Conservation (phyloP, 2,113 vertebrate genomes). For the Emydocephalus ijimae region DNA sequence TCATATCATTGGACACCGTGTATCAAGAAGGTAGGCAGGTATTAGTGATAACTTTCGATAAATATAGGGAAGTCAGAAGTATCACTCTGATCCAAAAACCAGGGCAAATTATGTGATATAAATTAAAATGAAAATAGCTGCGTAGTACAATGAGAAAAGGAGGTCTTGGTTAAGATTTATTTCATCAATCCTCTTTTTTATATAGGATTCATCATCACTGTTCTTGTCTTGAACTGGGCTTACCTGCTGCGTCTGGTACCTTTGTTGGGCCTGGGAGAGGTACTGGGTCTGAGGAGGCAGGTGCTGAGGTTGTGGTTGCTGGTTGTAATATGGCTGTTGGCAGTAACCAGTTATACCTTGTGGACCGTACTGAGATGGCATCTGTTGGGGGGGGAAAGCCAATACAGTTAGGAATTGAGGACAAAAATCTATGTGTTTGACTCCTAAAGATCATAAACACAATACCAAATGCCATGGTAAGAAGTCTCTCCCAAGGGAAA, state of each 20-base stretch:
- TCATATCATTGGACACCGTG: neutral
- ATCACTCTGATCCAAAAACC: neutral
- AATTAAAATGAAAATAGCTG: neutral
- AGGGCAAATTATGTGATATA: neutral
- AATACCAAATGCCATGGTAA: neutral
- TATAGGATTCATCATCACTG: neutral
- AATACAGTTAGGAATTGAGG: conserved; percentile 50
- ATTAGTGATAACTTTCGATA: neutral
- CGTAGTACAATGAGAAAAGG: neutral
- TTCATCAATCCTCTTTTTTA: neutral
- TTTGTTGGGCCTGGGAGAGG: conserved; percentile 81
- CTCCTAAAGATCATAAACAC: neutral
- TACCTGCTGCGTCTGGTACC: conserved; percentile 91
- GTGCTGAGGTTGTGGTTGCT: conserved; percentile 82
- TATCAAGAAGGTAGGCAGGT: neutral
- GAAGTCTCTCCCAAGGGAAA: neutral
- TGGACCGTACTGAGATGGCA: conserved; percentile 90
- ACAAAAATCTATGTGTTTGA: neutral
- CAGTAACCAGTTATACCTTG: conserved; percentile 86
- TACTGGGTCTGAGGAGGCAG: conserved; percentile 80
- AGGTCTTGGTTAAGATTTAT: neutral
- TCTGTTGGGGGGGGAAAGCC: conserved; percentile 77
- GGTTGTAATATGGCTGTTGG: conserved; percentile 92
- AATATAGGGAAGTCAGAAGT: neutral
- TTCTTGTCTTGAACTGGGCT: neutral